Evolutionary conservation across 2,888 invertebrate genomes (phyloP).

Genomic region (Rhagonycha lutea): DNA sequence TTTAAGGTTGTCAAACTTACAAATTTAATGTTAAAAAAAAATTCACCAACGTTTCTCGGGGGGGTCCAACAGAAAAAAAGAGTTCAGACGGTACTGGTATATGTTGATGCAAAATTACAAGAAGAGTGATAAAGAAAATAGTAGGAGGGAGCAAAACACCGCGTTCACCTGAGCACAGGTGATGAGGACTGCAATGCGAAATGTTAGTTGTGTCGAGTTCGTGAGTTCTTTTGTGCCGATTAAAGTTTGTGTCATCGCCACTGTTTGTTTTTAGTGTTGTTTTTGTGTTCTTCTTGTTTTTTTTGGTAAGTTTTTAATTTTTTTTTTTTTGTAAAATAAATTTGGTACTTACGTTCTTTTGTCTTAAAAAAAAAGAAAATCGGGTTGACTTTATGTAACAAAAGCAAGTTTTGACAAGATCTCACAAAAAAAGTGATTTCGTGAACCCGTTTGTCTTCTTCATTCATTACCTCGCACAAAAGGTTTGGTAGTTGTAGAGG

Average conservation of each 20-base stretch:
- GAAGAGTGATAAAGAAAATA: conserved; percentile 19
- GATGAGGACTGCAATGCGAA: conserved; percentile 26
- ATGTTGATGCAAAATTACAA: neutral
- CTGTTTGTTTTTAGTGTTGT: neutral
- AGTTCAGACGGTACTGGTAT: neutral
- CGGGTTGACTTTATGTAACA: neutral
- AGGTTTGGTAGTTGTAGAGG: neutral
- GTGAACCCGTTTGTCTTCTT: neutral
- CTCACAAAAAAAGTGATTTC: neutral
- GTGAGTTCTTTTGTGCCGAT: neutral
- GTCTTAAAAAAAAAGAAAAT: neutral
- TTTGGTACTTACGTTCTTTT: neutral
- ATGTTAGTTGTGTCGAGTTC: conserved; percentile 11
- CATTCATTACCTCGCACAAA: neutral
- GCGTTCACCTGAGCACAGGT: conserved; percentile 32
- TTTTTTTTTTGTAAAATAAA: neutral
- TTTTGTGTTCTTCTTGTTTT: neutral
- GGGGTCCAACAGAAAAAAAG: neutral
- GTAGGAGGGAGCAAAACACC: conserved; percentile 26
- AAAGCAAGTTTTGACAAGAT: neutral
- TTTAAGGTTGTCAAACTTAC: neutral
- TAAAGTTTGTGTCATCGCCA: neutral
- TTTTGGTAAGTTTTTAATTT: neutral
- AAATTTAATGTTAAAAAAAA: neutral
- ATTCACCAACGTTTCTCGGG: neutral